phyloP scores from a whole-genome alignment of 2,888 invertebrate genomes.

The Nesidiocoris tenuis region DNA sequence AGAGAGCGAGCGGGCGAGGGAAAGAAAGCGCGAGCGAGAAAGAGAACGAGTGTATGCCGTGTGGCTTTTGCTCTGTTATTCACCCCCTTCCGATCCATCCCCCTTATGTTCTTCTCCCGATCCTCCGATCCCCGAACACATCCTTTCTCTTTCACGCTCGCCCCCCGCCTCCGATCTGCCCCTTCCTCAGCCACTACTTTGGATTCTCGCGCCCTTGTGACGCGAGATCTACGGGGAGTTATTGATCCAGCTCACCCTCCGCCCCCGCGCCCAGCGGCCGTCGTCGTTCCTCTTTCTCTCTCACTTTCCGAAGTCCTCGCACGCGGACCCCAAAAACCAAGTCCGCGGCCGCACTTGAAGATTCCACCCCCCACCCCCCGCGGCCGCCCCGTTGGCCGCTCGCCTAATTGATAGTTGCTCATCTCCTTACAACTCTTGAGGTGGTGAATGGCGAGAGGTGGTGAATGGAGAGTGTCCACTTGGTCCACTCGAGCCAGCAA shows the following conservation, averaged over 20 bases:
- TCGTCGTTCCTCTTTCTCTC: not conserved
- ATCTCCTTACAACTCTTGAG: conserved; percentile 6
- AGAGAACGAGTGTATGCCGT: conserved; percentile 46
- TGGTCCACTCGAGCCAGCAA: no score
- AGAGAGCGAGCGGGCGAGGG: conserved; percentile 5
- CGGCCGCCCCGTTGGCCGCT: conserved; percentile 23
- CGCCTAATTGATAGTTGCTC: conserved; percentile 39
- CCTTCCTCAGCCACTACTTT: conserved; percentile 42
- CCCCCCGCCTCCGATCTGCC: conserved; percentile 12
- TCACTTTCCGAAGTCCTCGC: not conserved
- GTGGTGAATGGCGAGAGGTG: no score
- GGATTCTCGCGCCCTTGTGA: conserved; percentile 47
- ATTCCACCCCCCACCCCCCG: conserved; percentile 32
- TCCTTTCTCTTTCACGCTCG: conserved; percentile 10
- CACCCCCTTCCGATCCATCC: conserved; percentile 40
- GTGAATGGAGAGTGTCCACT: no score
- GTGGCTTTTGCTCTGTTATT: conserved; percentile 49
- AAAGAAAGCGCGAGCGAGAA: conserved; percentile 17
- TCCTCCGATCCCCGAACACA: not conserved
- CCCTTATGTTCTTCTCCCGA: not conserved
- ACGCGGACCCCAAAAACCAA: conserved; percentile 45
- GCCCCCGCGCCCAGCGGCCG: conserved; percentile 8
- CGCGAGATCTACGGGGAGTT: conserved; percentile 46
- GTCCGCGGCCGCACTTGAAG: conserved; percentile 42
- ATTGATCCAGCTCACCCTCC: conserved; percentile 45